Evolutionary conservation across 2,113 vertebrate species (phyloP).

Genomic region (Tylochromis polylepis): DNA sequence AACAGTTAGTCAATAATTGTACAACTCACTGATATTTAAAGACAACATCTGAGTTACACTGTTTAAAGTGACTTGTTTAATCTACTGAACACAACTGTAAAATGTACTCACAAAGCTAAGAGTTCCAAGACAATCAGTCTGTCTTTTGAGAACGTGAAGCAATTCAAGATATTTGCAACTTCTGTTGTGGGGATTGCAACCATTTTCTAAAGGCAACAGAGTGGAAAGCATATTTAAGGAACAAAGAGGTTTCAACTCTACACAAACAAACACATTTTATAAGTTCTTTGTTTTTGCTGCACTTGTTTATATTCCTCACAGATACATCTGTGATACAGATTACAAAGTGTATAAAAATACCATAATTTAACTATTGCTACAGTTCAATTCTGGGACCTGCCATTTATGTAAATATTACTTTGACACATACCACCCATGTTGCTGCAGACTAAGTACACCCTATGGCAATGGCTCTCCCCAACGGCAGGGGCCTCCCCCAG

Average conservation of each 20-base stretch:
- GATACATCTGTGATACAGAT: neutral
- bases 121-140: slow-evolving; percentile 89
- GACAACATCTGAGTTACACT: neutral
- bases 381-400: neutral
- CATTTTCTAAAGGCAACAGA: slow-evolving; percentile 86
- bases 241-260: neutral
- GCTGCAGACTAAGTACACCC: neutral
- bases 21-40: neutral
- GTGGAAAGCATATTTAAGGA: neutral
- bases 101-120: slow-evolving; percentile 88
- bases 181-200: slow-evolving; percentile 93
- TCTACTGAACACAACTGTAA: neutral
- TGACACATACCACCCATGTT: neutral
- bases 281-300: neutral
- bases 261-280: neutral
- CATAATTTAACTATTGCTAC: neutral
- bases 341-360: neutral
- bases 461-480: neutral
- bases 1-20: neutral
- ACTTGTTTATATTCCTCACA: neutral
- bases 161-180: slow-evolving; percentile 94
- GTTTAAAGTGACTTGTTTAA: neutral
- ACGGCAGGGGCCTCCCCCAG: neutral
- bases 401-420: neutral
- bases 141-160: slow-evolving; percentile 97